Percentiles rank a stretch among this genome's conserved stretches.
phyloP scores from a whole-genome alignment of 2,888 invertebrate genomes.

The Dolichopus griseipennis region DNA sequence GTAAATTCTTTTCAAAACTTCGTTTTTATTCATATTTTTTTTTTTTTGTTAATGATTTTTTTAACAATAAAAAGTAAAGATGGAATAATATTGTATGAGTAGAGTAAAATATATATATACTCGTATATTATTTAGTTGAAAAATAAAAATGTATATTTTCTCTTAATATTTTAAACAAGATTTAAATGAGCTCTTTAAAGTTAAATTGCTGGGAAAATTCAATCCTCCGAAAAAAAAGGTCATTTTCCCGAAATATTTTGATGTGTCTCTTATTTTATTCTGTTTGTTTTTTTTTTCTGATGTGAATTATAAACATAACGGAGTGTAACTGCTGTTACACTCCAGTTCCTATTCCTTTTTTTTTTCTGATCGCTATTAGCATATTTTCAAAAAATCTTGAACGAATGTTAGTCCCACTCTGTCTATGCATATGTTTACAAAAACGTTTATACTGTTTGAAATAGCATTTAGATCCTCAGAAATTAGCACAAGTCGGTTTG shows the following conservation, averaged over 20 bases:
- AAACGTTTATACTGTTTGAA: no score
- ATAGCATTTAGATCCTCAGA: no score
- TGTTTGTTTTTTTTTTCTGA: not conserved
- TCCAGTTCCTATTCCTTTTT: not conserved
- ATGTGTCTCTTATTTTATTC: not conserved
- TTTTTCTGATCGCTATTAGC: no score
- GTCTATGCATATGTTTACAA: no score
- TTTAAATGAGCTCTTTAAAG: not conserved
- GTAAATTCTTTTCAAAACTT: no score
- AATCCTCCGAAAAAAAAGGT: not conserved
- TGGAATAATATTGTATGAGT: not conserved
- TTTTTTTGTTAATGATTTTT: no score
- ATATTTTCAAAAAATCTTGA: no score
- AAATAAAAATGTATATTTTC: not conserved
- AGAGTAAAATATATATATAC: not conserved
- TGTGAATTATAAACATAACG: not conserved
- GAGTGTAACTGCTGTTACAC: not conserved
- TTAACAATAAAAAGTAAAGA: no score
- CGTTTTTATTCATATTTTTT: no score
- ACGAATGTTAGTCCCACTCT: no score
- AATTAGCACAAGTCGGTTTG: no score
- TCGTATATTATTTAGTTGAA: not conserved
- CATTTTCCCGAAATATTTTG: not conserved
- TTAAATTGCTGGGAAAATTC: not conserved
- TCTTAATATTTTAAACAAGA: not conserved